Evolutionary conservation across 2,797 vertebrate genomes (phyloP).

Genomic region (Glossophaga mutica): DNA sequence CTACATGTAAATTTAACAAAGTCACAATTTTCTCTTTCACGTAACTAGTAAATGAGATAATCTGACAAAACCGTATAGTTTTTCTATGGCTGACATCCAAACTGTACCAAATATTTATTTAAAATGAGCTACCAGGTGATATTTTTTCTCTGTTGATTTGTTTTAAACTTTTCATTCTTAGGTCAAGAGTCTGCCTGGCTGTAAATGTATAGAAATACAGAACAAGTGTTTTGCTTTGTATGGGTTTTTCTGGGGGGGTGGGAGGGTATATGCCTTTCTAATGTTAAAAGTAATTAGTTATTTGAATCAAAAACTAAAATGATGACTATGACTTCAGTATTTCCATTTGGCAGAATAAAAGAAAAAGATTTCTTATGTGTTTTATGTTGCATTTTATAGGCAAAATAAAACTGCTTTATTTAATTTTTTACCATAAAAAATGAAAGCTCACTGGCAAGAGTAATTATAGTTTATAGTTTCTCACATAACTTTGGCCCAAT

Average conservation of each 20-base stretch:
- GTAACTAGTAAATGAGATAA: background rate
- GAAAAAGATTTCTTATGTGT: background rate
- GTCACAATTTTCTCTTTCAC: background rate
- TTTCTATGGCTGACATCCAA: background rate
- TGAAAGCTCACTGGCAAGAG: background rate
- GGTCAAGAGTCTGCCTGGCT: background rate
- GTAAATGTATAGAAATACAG: background rate
- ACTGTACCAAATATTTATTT: background rate
- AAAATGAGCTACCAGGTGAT: background rate
- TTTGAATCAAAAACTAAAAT: background rate
- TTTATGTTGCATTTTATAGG: background rate
- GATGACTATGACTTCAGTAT: background rate
- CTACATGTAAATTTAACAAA: background rate
- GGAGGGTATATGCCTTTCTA: background rate
- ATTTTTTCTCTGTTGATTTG: background rate
- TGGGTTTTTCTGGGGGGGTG: background rate
- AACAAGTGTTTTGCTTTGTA: background rate
- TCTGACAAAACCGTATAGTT: background rate
- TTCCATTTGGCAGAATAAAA: background rate
- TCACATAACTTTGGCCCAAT: background rate
- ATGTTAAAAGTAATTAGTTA: background rate
- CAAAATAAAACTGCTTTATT: background rate
- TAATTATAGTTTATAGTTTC: background rate
- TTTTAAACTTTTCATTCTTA: background rate
- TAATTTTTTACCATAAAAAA: background rate